These are phyloP conservation scores for Platycnemis pennipes DNA, from an alignment of 2,888 invertebrate species.

Conservation along the genomic window DNA sequence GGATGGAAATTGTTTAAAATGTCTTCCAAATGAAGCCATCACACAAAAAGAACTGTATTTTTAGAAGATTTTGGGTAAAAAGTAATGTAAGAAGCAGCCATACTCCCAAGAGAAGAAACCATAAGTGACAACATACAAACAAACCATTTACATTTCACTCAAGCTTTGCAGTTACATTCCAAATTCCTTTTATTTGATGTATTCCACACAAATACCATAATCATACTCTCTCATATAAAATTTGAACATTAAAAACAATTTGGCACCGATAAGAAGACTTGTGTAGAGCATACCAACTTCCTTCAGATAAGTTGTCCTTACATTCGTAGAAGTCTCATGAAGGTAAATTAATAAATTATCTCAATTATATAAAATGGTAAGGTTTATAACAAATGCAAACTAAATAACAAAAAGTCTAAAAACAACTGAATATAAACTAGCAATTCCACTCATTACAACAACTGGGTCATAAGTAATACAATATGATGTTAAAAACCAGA, in stretches of 20 bases:
- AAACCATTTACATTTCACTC: slow-evolving; percentile 17
- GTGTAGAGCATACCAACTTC: slow-evolving; percentile 39
- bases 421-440: slow-evolving; percentile 33
- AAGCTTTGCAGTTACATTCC: background rate
- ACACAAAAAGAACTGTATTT: background rate
- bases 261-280: slow-evolving; percentile 53
- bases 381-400: slow-evolving; percentile 37
- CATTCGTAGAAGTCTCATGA: background rate
- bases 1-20: slow-evolving; percentile 29
- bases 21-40: background rate
- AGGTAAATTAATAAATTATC: slow-evolving; percentile 47
- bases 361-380: slow-evolving; percentile 52
- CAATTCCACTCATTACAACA: slow-evolving; percentile 38
- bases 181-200: background rate
- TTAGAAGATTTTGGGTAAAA: background rate
- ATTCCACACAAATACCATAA: background rate
- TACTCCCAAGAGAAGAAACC: background rate
- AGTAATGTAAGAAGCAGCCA: slow-evolving; percentile 12
- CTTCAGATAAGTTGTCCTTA: background rate
- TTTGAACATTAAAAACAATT: slow-evolving; percentile 37
- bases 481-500: slow-evolving; percentile 13
- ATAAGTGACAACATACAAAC: background rate
- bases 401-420: background rate
- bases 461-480: background rate
- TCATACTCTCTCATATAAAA: background rate